These are phyloP conservation scores for Morelia viridis DNA, from an alignment of 2,797 vertebrate genomes.

Conservation along the genomic window DNA sequence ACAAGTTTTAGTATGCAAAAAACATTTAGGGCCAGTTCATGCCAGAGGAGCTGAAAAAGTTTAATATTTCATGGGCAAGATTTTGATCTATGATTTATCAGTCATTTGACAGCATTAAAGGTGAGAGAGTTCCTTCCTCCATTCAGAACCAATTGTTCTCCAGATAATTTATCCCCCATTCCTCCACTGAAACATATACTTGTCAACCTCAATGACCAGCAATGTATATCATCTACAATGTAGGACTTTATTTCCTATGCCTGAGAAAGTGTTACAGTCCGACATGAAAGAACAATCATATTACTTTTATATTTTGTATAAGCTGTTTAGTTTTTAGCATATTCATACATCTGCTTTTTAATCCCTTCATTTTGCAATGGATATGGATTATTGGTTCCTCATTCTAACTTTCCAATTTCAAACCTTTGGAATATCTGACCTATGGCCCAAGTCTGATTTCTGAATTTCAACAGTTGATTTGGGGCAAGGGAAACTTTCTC, in stretches of 20 bases:
- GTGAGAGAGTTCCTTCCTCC: constrained; percentile 33
- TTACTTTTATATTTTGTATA: constrained; percentile 18
- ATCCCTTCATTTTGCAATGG: background rate
- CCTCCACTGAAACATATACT: constrained; percentile 31
- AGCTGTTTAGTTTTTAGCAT: constrained; percentile 30
- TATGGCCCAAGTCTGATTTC: too few species aligned
- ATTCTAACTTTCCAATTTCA: background rate
- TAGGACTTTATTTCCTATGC: constrained; percentile 27
- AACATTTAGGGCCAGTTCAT: constrained; percentile 62
- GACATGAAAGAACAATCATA: background rate
- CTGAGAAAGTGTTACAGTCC: constrained; percentile 32
- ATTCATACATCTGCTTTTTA: constrained; percentile 28
- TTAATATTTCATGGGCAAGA: constrained; percentile 73
- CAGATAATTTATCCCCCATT: constrained; percentile 48
- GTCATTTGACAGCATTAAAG: constrained; percentile 64
- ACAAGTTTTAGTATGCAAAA: constrained; percentile 63
- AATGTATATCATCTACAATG: constrained; percentile 43
- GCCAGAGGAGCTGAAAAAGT: constrained; percentile 53
- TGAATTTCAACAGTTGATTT: background rate
- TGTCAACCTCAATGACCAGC: constrained; percentile 61
- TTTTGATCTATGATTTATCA: constrained; percentile 78
- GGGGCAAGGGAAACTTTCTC: background rate
- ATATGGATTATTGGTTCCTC: background rate
- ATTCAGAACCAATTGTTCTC: constrained; percentile 68
- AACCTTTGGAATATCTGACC: background rate